Conservation (phyloP, 2,888 invertebrate genomes). For the Calameuta filiformis region DNA sequence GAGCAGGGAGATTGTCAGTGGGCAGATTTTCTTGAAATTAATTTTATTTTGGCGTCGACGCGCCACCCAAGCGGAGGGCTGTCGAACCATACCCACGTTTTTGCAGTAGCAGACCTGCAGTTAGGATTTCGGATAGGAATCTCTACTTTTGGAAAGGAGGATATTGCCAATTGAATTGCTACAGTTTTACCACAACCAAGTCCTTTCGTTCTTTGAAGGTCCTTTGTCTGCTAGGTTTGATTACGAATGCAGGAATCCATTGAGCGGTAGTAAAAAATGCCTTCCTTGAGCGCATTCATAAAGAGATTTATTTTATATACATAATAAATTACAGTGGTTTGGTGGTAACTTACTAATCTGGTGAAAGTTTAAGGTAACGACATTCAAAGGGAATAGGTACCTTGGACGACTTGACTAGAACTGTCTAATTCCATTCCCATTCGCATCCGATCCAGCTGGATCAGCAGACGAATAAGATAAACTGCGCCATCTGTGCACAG, state of each 20-base stretch:
- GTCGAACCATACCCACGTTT: too few relatives aligned
- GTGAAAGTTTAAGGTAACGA: background rate
- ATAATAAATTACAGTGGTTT: conserved; percentile 33
- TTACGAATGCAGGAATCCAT: background rate
- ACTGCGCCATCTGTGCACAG: background rate
- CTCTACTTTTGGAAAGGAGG: conserved; percentile 8
- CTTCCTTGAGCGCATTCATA: conserved; percentile 20
- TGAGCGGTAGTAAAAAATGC: background rate
- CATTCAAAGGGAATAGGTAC: background rate
- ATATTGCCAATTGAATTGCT: conserved; percentile 17
- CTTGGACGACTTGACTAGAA: background rate
- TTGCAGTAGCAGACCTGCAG: too few relatives aligned
- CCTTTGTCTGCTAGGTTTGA: background rate
- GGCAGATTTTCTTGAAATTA: too few relatives aligned
- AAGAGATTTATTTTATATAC: conserved; percentile 42
- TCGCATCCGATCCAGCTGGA: background rate
- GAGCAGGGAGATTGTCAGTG: too few relatives aligned
- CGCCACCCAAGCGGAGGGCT: too few relatives aligned
- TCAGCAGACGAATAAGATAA: background rate
- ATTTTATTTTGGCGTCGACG: too few relatives aligned
- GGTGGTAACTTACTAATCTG: background rate
- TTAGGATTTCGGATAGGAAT: background rate
- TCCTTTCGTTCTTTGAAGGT: background rate
- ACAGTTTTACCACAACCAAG: background rate
- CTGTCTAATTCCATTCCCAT: background rate